Evolutionary conservation across 92 coral and sea anemone genomes (phyloP).

Genomic region (Paramuricea clavata): DNA sequence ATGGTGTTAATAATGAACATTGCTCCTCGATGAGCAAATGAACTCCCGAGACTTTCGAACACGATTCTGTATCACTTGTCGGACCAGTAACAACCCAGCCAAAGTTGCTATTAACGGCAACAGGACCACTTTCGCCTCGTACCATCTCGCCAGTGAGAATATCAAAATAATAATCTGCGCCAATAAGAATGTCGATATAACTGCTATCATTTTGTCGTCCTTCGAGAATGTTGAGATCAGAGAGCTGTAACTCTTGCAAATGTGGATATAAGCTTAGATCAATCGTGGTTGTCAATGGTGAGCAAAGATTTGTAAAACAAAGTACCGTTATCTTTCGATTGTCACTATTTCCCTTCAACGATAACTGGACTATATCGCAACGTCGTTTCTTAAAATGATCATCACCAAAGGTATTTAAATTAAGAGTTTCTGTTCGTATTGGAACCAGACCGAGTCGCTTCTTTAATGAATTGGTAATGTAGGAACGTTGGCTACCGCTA

Average conservation of each 20-base stretch:
- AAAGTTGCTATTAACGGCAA: no score
- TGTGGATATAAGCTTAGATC: conserved; percentile 56
- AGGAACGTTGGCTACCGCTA: conserved; percentile 75
- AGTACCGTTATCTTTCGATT: conserved; percentile 11
- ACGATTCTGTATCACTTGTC: no score
- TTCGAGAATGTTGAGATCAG: conserved; percentile 54
- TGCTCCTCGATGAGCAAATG: no score
- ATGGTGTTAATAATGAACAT: no score
- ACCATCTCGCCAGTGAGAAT: conserved; percentile 58
- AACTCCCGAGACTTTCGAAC: no score
- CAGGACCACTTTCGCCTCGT: conserved; percentile 66
- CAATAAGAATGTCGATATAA: conserved; percentile 70
- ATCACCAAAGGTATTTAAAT: conserved; percentile 61
- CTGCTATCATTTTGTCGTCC: conserved; percentile 36
- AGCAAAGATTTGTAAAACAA: conserved; percentile 3
- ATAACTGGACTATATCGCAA: conserved; percentile 51
- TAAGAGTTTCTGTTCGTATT: conserved; percentile 46
- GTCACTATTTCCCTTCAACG: conserved; percentile 39
- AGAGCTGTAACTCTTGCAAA: conserved; percentile 62
- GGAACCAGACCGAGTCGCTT: conserved; percentile 53
- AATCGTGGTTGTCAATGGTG: conserved; percentile 35
- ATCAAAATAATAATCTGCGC: conserved; percentile 74
- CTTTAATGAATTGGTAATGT: conserved; percentile 58
- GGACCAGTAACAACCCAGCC: no score
- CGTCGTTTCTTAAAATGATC: conserved; percentile 37